Base-by-base conservation (phyloP, 1,140 invertebrate genomes). In the Drosophila obscura region DNA sequence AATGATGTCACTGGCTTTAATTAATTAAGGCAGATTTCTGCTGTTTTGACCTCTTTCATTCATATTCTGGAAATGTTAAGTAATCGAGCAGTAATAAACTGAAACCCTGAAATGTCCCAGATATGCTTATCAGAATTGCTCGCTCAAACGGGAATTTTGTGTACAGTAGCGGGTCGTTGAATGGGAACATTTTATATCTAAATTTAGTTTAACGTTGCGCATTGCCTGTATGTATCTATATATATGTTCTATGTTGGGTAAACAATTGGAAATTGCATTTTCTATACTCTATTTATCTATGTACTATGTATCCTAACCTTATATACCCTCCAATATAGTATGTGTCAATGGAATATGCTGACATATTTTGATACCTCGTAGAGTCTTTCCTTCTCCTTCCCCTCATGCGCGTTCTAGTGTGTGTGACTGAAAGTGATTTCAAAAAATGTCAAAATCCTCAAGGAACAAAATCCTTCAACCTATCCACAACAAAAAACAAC, bases 1-100 rank as follows among this genome's bases (percentile, higher is more conserved):
- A 69, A 87, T 84, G 81, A 84, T 87, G 81, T 84, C 81, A 84
- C 46, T 39, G 35, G 49, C 22, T 43, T 16, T 16, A 35, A 6
- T 35, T 16, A 31, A 6, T 35, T 16, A 31, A 11, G 4, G 28
- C 53, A 41, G 31, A 49, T 15, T 67, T 41, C n/a, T 52, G 50
- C 26, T 35, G 15, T 55, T 31, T 60, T 75, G 45, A 75, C 50
- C 55, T 35, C 55, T 67, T 60, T 22, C 19, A 43, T 44, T 50
- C 31, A 69, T 31, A 50, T 69, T 49, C 6, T 6, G 6, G 8
- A 50, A 56, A 19, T 56, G 66, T 69, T 69, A 49, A 69, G 62
- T 66, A 66, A 69, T 66, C 51, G 7, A 8, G 22, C 48, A 49
- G 19, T 24, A 16, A 9, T 41, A 16, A 56, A 43, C 41, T 58